phyloP scores from a whole-genome alignment of 1,140 invertebrate species.

The Harpegnathos saltator region DNA sequence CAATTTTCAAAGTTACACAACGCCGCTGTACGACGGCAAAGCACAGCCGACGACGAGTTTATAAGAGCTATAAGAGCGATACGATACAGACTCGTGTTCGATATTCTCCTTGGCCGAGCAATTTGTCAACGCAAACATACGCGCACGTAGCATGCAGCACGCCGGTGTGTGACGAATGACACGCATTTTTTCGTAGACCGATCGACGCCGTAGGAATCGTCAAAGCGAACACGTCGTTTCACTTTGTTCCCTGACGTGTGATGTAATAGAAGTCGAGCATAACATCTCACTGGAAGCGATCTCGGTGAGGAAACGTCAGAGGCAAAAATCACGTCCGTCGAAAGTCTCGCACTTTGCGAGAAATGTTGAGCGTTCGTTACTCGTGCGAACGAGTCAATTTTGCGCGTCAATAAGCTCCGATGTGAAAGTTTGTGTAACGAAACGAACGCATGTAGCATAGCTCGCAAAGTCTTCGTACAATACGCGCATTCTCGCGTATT shows the following conservation, averaged over 20 bases:
- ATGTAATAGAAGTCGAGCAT: neutral
- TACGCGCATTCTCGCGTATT: too few relatives aligned
- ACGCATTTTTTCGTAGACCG: neutral
- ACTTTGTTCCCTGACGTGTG: neutral
- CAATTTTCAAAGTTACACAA: constrained; percentile 22
- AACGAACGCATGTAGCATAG: constrained; percentile 16
- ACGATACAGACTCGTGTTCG: neutral
- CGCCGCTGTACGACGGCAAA: neutral
- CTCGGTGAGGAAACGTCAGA: neutral
- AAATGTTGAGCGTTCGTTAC: constrained; percentile 9
- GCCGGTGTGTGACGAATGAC: neutral
- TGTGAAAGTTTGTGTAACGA: constrained; percentile 19
- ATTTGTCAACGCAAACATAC: constrained; percentile 8
- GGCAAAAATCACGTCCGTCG: constrained; percentile 18
- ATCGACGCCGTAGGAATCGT: neutral
- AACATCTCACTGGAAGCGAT: neutral
- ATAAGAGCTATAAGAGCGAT: neutral
- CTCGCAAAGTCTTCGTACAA: constrained; percentile 19
- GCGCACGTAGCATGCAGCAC: neutral
- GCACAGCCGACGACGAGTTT: constrained; percentile 12
- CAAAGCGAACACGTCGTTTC: neutral
- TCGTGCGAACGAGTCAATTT: constrained; percentile 21
- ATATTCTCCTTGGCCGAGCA: neutral
- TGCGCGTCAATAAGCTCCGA: constrained; percentile 21
- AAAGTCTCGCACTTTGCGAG: neutral